Evolutionary conservation across 1,140 invertebrate genomes (phyloP), one percentile per base, ranked within the genome.

Genomic region (Limonius californicus): DNA sequence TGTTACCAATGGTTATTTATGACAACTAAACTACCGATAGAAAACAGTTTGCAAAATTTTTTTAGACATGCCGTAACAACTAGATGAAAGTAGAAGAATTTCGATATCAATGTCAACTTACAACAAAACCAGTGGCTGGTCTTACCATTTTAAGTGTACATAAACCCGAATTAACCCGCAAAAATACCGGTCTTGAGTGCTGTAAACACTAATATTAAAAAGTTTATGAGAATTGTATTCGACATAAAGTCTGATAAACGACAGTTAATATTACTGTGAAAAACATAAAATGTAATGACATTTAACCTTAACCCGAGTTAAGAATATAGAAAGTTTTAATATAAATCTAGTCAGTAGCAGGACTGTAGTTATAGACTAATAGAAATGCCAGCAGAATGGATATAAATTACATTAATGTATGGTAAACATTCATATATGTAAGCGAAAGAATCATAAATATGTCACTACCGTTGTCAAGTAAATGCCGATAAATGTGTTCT

Each of bases 341-440:
- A 70, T 65, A 70, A 66, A 71, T 71, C 64, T 65, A 32, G 57
- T 12, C 47, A 54, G 39, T 47, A 59, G 18, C 18, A 39, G 54
- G 30, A 20, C 23, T 43, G 70, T 73, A 70, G 72, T 72, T 68
- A 71, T 71, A 68, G 71, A 72, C 72, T 76, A 76, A 76, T 76
- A 76, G 74, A 76, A 76, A 76, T 73, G 73, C 73, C 74, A 76
- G 68, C 64, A 65, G 70, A 73, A 74, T 72, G 68, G 71, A 74
- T 68, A 76, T 76, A 76, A 76, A 76, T 76, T 74, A 76, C 72
- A 63, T 72, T 76, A 76, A 76, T 76, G 74, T 76, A 76, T 76
- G 70, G 74, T 76, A 76, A 76, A 76, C 74, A 76, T 74, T 76
- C 73, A 74, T 76, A 76, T 74, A 74, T 72, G 70, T 75, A 69